Conservation (phyloP, 1,140 invertebrate genomes). For the Maconellicoccus hirsutus region DNA sequence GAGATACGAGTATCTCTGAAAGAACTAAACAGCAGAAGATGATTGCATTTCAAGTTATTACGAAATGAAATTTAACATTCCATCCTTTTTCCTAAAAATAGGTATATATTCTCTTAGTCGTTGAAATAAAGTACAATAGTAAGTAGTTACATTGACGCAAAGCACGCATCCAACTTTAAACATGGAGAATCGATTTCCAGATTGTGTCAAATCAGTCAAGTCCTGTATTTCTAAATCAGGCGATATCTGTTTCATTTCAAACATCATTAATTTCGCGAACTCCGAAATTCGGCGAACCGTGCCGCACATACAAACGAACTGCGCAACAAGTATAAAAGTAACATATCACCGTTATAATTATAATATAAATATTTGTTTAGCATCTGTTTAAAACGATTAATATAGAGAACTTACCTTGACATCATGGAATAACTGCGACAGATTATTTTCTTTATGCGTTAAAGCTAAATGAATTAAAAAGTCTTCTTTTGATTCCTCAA, state of each 20-base stretch:
- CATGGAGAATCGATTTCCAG: constrained; percentile 89
- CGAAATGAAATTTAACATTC: too few species aligned
- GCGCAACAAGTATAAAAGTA: constrained; percentile 32
- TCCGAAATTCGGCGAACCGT: constrained; percentile 87
- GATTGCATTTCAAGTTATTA: too few species aligned
- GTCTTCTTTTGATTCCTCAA: constrained; percentile 51
- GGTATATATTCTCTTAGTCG: too few species aligned
- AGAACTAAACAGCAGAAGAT: too few species aligned
- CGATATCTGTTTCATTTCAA: constrained; percentile 73
- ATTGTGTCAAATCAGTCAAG: constrained; percentile 76
- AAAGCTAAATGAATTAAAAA: constrained; percentile 88
- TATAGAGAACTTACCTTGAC: constrained; percentile 81
- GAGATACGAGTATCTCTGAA: too few species aligned
- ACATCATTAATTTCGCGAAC: constrained; percentile 83
- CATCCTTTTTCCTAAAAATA: too few species aligned
- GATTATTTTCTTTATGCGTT: constrained; percentile 76
- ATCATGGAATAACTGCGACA: constrained; percentile 89
- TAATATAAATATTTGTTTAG: too few species aligned
- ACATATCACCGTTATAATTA: too few species aligned
- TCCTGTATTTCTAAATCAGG: constrained; percentile 54
- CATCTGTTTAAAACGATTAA: too few species aligned
- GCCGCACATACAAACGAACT: constrained; percentile 97
- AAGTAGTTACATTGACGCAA: constrained; percentile 70
- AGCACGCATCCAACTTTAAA: constrained; percentile 93
- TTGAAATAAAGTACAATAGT: too few species aligned